Percentiles rank a stretch among this genome's conserved stretches.
Evolutionary conservation across 2,113 vertebrate genomes (phyloP).

Genomic region (Macquaria ambigua): DNA sequence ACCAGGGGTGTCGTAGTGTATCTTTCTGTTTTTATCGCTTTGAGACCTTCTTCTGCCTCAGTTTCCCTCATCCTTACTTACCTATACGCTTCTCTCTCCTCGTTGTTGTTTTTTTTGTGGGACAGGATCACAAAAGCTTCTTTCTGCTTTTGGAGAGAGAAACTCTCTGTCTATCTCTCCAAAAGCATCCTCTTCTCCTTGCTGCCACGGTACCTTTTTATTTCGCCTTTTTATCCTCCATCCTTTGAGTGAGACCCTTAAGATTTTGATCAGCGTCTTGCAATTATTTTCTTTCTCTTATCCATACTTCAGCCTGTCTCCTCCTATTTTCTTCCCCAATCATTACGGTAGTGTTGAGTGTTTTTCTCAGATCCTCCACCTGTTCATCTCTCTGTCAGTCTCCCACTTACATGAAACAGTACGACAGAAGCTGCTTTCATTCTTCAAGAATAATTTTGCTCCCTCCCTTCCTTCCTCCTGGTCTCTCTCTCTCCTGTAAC

Average conservation of each 20-base stretch:
- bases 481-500: neutral
- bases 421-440: conserved; percentile 13
- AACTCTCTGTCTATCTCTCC: neutral
- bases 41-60: neutral
- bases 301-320: neutral
- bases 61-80: neutral
- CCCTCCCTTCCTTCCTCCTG: neutral
- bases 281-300: conserved; percentile 35
- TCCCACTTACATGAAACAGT: conserved; percentile 12
- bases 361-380: conserved; percentile 36
- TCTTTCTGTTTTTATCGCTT: neutral
- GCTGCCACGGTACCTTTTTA: conserved; percentile 2
- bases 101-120: neutral
- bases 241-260: conserved; percentile 2
- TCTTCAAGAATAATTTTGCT: conserved; percentile 10
- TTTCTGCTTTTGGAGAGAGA: conserved; percentile 10
- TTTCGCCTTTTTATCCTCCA: conserved; percentile 11
- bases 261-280: conserved; percentile 27
- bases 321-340: conserved; percentile 20
- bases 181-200: neutral
- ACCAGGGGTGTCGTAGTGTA: neutral
- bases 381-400: conserved; percentile 37
- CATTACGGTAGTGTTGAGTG: conserved; percentile 8
- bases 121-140: neutral
- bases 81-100: neutral